Conservation (phyloP, 92 coral and sea anemone species). For the Phenganax marumi region DNA sequence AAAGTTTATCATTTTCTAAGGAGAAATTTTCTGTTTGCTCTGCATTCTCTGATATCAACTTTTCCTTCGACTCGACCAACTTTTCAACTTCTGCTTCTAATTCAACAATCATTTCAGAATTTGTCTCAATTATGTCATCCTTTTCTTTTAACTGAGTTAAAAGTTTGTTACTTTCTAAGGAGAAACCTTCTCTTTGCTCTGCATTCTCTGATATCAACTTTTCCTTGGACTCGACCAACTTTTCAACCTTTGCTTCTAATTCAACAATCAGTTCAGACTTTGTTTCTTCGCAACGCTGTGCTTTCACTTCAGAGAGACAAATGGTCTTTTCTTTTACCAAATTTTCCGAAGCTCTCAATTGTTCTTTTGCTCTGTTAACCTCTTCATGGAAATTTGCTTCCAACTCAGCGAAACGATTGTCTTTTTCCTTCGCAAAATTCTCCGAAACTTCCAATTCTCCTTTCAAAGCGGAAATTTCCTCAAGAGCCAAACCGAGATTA, state of each 20-base stretch:
- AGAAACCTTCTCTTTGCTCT: neutral
- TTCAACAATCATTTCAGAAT: neutral
- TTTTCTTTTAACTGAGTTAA: neutral
- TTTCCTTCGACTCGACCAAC: no score
- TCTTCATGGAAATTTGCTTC: neutral
- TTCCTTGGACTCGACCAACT: neutral
- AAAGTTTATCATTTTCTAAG: constrained; percentile 57
- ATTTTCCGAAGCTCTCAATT: neutral
- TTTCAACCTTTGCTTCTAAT: neutral
- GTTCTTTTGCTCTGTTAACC: neutral
- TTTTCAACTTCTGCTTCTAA: neutral
- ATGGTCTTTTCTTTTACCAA: neutral
- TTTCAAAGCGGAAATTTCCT: neutral
- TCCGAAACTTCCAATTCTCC: neutral
- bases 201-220: neutral
- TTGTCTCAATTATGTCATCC: neutral
- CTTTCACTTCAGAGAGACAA: neutral
- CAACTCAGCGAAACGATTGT: neutral
- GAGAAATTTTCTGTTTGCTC: constrained; percentile 60
- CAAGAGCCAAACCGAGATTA: neutral
- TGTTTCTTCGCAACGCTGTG: neutral
- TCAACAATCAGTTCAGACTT: neutral
- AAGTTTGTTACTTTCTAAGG: neutral
- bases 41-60: neutral
- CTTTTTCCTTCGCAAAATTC: neutral